phyloP scores from a whole-genome alignment of 2,888 invertebrate species.

The Drosophila lutescens region DNA sequence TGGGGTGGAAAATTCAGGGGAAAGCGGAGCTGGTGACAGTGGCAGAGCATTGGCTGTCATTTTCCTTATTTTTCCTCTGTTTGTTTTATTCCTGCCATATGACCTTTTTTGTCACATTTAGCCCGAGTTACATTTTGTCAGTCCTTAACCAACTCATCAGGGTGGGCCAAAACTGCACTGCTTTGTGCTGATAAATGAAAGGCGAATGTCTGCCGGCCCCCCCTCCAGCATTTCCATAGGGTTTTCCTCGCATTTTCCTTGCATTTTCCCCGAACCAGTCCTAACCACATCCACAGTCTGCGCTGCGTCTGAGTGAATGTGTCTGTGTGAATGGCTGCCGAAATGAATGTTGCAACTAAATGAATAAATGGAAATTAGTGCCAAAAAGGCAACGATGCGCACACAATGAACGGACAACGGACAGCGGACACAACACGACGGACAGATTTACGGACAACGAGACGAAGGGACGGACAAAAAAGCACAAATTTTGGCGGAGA shows the following conservation, averaged over 20 bases:
- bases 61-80: constrained; percentile 39
- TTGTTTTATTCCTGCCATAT: constrained; percentile 53
- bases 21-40: constrained; percentile 32
- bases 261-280: not conserved
- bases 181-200: constrained; percentile 74
- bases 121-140: constrained; percentile 70
- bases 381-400: constrained; percentile 56
- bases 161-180: constrained; percentile 50
- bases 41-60: constrained; percentile 57
- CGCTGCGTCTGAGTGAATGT: constrained; percentile 12
- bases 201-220: not conserved
- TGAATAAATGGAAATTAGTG: constrained; percentile 79
- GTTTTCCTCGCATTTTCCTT: constrained; percentile 7
- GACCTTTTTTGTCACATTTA: constrained; percentile 77
- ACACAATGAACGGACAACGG: constrained; percentile 34
- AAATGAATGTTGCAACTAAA: constrained; percentile 76
- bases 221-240: not conserved
- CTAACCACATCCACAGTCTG: constrained; percentile 28
- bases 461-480: constrained; percentile 25
- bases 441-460: constrained; percentile 16
- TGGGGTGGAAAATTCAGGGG: not conserved
- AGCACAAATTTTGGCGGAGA: not conserved
- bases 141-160: constrained; percentile 67
- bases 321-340: constrained; percentile 55
- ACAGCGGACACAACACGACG: constrained; percentile 17